Conservation (phyloP, 2,888 invertebrate species). For the Conomelus anceps region DNA sequence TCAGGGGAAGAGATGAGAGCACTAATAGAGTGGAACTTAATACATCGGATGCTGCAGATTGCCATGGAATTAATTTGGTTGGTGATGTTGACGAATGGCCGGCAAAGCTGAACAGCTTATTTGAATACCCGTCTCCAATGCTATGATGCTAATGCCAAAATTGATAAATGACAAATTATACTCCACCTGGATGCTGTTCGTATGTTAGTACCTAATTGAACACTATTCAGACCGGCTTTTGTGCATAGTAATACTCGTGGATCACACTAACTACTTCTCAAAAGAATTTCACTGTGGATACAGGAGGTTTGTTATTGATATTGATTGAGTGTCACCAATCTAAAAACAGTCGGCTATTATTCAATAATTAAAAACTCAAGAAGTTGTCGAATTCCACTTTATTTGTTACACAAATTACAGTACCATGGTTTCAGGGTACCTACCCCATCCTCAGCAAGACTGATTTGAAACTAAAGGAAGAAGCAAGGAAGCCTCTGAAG, state of each 20-base stretch:
- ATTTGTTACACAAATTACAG: not conserved
- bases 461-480: too few species aligned
- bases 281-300: not conserved
- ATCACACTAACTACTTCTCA: not conserved
- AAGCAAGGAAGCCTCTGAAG: too few species aligned
- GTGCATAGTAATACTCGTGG: not conserved
- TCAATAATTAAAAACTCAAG: not conserved
- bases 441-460: too few species aligned
- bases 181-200: not conserved
- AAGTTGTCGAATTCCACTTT: not conserved
- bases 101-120: not conserved
- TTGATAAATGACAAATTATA: not conserved
- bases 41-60: not conserved
- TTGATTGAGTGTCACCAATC: not conserved
- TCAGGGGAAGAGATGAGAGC: not conserved
- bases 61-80: not conserved
- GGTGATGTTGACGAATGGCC: not conserved
- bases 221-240: not conserved
- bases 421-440: too few species aligned
- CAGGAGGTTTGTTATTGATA: not conserved
- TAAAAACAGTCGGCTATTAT: not conserved
- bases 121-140: not conserved
- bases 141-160: not conserved
- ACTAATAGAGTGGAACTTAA: not conserved
- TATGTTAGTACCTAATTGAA: not conserved